Evolutionary conservation across 1,140 invertebrate species (phyloP), one percentile per base, ranked within the genome.

Genomic region (Microplitis mediator): DNA sequence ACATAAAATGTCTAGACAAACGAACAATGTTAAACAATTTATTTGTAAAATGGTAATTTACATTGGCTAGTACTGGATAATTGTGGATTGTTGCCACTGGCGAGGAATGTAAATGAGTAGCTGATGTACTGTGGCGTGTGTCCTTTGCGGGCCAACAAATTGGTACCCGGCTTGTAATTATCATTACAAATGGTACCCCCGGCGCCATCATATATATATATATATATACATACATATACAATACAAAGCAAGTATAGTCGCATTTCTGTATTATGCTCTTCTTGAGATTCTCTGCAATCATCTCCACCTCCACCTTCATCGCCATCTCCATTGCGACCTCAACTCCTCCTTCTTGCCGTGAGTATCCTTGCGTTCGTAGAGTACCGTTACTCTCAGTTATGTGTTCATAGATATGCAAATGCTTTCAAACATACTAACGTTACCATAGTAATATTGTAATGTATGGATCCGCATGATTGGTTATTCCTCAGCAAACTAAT

Each of bases 361-460:
- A 14, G 16, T 54, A 23, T 58, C 16, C 4, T 9, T 9, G 56
- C 23, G 3, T 9, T 58, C 23, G 13, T 11, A n/a, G 51, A 54
- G 11, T n/a, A 54, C 56, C 16, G 1, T n/a, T 45, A 6, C 39
- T 11, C 3, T 9, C 39, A 51, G 32, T n/a, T 34, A 32, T 50
- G 34, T 16, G 60, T 34, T 72, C 62, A 54, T 67, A 54, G 62
- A 72, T 72, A 72, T 72, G 71, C 71, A 66, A 72, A 72, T 72
- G 66, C 31, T 66, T 66, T 45, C 52, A 45, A 72, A 72, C 71
- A 63, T 45, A 34, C 39, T 6, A 45, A 45, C 5, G 39, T 45
- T 45, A 45, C 39, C 8, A 45, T 45, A 45, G 39, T 45, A 45
- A 45, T 45, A 45, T 45, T 45, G 39, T 45, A 45, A 45, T 45